Base-by-base conservation (phyloP, 1,140 invertebrate species). In the Tetramorium alpestre region DNA sequence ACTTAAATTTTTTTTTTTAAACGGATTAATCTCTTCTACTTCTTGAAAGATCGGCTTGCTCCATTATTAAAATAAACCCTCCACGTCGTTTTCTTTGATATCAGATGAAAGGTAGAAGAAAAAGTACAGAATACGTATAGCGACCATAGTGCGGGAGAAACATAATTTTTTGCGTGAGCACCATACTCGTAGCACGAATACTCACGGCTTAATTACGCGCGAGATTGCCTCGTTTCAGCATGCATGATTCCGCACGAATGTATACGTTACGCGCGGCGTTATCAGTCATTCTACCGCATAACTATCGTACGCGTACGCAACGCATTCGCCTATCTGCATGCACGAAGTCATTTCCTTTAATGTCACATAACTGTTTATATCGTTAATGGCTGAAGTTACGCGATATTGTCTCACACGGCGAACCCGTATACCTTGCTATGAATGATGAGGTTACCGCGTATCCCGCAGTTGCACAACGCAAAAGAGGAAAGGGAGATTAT, bases 331-430 rank as follows among this genome's bases (percentile, higher is more conserved):
- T 78, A 78, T 69, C 67, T 88, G 60, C 54, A 84, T 70, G 22
- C 49, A 72, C 80, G 5, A 56, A 13, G 49, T 67, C 69, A 60
- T 82, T 65, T 51, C 69, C 62, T 75, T 67, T 49, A 72, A 72
- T 72, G 51, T 38, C 38, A 56, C 47, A 80, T 80, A 80, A 80
- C 77, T 80, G 77, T 69, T 80, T 80, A 80, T 80, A 80, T 80
- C 44, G 47, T 80, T 80, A 80, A 80, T 67, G 69, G 38, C 10
- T 47, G 54, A 75, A 75, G 51, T 75, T 84, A 75, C 28, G 25
- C 51, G 69, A 84, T 51, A 84, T 73, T 84, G 51, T 75, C 56
- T 75, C 69, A 41, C 54, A 81, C 22, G 28, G 64, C 44, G n/a
- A 5, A 69, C 47, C n/a, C 38, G n/a, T 76, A 76, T 60, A 60